phyloP scores from a whole-genome alignment of 2,888 invertebrate species.

The Yponomeuta plumbellus region DNA sequence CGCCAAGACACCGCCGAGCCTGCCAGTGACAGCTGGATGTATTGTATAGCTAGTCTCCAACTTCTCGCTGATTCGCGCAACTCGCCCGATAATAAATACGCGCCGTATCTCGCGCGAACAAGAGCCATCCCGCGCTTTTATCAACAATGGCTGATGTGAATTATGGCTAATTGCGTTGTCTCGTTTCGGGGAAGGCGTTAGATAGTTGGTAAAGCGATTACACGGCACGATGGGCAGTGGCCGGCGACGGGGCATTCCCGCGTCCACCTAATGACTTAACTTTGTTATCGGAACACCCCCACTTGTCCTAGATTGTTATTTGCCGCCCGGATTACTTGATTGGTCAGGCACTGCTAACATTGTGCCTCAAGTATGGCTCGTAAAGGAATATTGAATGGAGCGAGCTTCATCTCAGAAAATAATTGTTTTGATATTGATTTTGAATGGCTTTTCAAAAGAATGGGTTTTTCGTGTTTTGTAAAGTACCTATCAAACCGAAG shows the following conservation, averaged over 20 bases:
- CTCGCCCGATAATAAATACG: neutral
- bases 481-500: no score
- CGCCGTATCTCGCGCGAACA: neutral
- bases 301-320: slow-evolving; percentile 25
- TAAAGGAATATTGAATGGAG: neutral
- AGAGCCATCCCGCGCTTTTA: neutral
- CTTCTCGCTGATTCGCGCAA: slow-evolving; percentile 19
- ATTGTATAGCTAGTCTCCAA: slow-evolving; percentile 21
- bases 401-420: neutral
- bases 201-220: slow-evolving; percentile 20
- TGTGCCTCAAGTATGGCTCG: neutral
- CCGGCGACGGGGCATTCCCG: neutral
- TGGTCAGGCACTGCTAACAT: slow-evolving; percentile 22
- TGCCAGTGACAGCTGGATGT: slow-evolving; percentile 29
- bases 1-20: slow-evolving; percentile 22
- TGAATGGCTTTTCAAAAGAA: no score
- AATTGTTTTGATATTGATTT: no score
- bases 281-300: slow-evolving; percentile 23
- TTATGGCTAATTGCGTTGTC: slow-evolving; percentile 6
- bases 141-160: slow-evolving; percentile 1
- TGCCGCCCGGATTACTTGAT: slow-evolving; percentile 26
- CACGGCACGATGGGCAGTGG: slow-evolving; percentile 8
- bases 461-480: no score
- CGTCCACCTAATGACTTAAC: slow-evolving; percentile 22
- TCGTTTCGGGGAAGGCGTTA: neutral